phyloP scores from a whole-genome alignment of 92 coral and sea anemone genomes.

The Virgularia gustaviana region DNA sequence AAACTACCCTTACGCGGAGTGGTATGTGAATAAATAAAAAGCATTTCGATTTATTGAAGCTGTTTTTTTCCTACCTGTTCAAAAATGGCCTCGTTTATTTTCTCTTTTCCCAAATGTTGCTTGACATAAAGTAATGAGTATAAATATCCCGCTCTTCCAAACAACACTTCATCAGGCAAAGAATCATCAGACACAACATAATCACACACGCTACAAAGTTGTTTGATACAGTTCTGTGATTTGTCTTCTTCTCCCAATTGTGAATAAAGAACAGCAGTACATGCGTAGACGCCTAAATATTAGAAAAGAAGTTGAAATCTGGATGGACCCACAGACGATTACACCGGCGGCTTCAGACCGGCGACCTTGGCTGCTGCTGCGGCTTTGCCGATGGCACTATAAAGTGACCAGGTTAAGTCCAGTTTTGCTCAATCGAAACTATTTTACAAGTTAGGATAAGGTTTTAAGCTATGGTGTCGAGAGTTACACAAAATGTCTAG shows the following conservation, averaged over 20 bases:
- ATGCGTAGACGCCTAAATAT: constrained; percentile 68
- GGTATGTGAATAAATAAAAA: too few species aligned
- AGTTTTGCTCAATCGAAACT: too few species aligned
- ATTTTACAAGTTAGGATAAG: too few species aligned
- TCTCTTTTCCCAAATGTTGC: constrained; percentile 64
- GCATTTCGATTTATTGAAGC: too few species aligned
- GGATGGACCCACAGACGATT: background rate
- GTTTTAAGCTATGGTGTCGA: too few species aligned
- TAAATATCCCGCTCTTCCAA: constrained; percentile 90
- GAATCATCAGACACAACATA: constrained; percentile 58
- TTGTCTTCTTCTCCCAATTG: constrained; percentile 61
- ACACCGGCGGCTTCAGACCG: too few species aligned
- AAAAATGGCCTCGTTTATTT: constrained; percentile 47
- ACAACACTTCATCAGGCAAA: constrained; percentile 85
- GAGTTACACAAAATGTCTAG: too few species aligned
- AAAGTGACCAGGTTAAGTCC: too few species aligned
- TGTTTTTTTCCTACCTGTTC: constrained; percentile 86
- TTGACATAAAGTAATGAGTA: constrained; percentile 73
- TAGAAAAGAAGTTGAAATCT: background rate
- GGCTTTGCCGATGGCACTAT: too few species aligned
- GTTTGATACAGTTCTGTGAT: constrained; percentile 52
- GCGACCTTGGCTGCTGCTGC: too few species aligned
- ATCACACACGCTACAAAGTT: constrained; percentile 64
- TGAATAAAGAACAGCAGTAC: constrained; percentile 67
- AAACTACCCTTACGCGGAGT: too few species aligned